Base-by-base conservation (phyloP, 2,113 vertebrate genomes). In the Himantopus leucocephalus region DNA sequence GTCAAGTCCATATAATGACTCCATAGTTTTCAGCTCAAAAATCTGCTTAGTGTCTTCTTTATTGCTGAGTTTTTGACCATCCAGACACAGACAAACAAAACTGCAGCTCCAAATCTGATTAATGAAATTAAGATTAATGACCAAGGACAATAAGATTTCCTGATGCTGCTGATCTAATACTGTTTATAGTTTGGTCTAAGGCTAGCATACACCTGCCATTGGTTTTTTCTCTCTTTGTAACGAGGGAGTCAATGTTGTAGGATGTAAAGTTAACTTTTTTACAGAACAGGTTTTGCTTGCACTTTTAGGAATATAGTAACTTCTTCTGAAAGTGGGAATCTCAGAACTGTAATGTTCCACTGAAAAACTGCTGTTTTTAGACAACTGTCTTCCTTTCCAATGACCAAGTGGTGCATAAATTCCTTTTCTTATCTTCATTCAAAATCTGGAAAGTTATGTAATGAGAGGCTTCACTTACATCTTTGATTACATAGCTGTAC, bases 81-180 rank as follows among this genome's bases (percentile, higher is more conserved):
- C 87, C 93, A 97, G 94, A 92, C 63, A 84, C 60, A 88, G 72
- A 63, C 70, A 94, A 79, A 77, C 75, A 91, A 86, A 97, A 97
- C 52, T 94, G 68, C 60, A 95, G 39, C 80, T 95, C 92, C 70
- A 94, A 95, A 97, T 97, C 39, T 78, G 67, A 97, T 97, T 97
- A 97, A 92, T 94, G 75, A 95, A 97, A 97, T 97, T 91, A 84
- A 95, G 95, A 97, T 95, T 97, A 97, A 98, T 96, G 88, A 94
- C 32, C 30, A 95, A 88, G 32, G 26, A 91, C 77, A 78, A 62
- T 72, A 90, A 90, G 29, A 88, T 95, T 96, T 96, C 86, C 81
- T 97, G 39, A 67, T 85, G 6, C 8, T 94, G 66, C 91, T 97
- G 83, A 96, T 79, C 43, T 97, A 96, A 97, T 95, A 62, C 63